These are phyloP conservation scores for Clupea harengus DNA, from an alignment of 2,113 vertebrate species.

Conservation along the genomic window DNA sequence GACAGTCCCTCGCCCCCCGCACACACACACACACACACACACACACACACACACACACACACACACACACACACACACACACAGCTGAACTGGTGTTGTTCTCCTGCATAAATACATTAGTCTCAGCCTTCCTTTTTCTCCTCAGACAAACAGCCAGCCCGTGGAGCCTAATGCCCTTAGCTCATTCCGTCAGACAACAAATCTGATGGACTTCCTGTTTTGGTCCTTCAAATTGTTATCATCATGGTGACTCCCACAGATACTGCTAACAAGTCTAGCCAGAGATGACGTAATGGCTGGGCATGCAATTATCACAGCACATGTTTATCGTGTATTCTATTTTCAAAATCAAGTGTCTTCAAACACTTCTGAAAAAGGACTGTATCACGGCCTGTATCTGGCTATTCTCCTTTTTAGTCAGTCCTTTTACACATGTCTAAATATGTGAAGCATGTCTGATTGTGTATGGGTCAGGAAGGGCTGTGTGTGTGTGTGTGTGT, in stretches of 20 bases:
- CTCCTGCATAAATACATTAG: background rate
- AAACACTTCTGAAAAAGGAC: background rate
- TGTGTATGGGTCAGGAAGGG: background rate
- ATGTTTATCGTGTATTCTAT: background rate
- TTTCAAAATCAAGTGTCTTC: background rate
- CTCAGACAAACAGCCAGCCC: slow-evolving; percentile 18
- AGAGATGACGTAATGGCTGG: background rate
- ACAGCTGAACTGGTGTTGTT: background rate
- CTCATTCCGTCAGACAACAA: slow-evolving; percentile 8
- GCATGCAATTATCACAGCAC: background rate
- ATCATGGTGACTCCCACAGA: slow-evolving; percentile 12
- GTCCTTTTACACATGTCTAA: background rate
- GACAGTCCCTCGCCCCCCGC: background rate
- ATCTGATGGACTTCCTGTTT: slow-evolving; percentile 19
- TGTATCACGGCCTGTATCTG: background rate
- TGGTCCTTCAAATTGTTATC: background rate
- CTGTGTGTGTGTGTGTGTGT: background rate
- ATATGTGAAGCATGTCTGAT: background rate
- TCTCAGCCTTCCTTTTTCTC: background rate
- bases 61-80: too few relatives aligned
- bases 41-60: too few relatives aligned
- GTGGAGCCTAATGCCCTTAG: background rate
- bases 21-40: too few relatives aligned
- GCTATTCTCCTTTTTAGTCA: background rate
- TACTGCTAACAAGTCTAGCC: background rate